phyloP scores from a whole-genome alignment of 2,888 invertebrate species.

The Euzetes globulus region DNA sequence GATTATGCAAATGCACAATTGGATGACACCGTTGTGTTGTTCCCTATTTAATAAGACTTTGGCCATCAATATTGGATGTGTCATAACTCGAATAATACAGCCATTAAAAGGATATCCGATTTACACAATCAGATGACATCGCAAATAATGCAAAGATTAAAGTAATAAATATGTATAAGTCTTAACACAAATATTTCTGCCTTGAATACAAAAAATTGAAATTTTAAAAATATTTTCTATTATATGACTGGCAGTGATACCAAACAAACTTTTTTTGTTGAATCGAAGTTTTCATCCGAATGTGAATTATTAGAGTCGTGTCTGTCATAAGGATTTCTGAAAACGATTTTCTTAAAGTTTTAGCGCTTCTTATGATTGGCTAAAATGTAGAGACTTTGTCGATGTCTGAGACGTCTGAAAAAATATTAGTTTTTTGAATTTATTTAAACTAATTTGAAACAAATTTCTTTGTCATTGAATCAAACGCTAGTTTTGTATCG shows the following conservation, averaged over 20 bases:
- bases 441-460: neutral
- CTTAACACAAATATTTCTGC: constrained; percentile 10
- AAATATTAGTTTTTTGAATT: no score
- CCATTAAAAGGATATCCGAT: neutral
- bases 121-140: neutral
- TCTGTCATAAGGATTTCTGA: no score
- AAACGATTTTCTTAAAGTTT: no score
- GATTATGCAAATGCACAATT: neutral
- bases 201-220: neutral
- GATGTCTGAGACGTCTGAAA: no score
- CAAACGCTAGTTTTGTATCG: neutral
- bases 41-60: neutral
- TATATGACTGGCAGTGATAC: neutral
- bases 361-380: no score
- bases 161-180: constrained; percentile 13
- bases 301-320: no score
- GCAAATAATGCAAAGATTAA: neutral
- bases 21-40: constrained; percentile 2
- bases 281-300: no score
- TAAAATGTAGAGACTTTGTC: no score
- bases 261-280: no score
- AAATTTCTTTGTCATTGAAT: neutral
- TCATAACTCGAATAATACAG: neutral
- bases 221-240: neutral
- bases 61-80: constrained; percentile 5